phyloP scores from a whole-genome alignment of 2,113 vertebrate genomes.

The Psittacara wagleri region DNA sequence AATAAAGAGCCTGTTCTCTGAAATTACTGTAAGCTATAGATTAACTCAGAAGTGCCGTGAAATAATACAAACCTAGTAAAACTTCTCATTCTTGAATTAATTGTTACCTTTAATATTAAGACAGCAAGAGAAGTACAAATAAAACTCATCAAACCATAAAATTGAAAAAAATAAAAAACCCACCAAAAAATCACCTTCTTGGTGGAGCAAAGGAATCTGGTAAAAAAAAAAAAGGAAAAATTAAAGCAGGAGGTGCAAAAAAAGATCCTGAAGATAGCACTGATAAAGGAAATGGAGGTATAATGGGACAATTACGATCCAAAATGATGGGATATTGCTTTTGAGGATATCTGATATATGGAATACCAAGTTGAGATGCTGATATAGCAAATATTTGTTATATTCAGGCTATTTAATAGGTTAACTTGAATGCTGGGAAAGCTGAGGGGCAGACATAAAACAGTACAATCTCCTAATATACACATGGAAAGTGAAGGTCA shows the following conservation, averaged over 20 bases:
- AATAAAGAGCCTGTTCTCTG: not conserved
- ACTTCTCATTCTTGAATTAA: not conserved
- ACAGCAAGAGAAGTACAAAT: not conserved
- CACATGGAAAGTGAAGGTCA: not conserved
- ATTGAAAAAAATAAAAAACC: not conserved
- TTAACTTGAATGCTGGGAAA: not conserved
- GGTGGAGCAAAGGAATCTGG: not conserved
- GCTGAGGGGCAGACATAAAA: not conserved
- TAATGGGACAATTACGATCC: not conserved
- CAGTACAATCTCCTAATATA: accelerated
- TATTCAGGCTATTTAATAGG: not conserved
- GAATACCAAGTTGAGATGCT: not conserved
- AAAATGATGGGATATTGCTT: constrained; percentile 15
- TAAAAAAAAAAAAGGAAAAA: not conserved
- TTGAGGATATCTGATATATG: not conserved
- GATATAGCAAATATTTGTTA: not conserved
- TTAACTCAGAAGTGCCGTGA: not conserved
- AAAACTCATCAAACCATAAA: not conserved
- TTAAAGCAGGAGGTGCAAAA: not conserved
- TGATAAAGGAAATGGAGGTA: not conserved
- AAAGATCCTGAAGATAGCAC: not conserved
- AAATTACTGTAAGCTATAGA: not conserved
- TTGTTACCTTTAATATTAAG: not conserved
- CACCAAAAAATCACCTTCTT: not conserved
- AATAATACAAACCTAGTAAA: not conserved